phyloP scores from a whole-genome alignment of 1,140 invertebrate genomes.

The Spodoptera litura region DNA sequence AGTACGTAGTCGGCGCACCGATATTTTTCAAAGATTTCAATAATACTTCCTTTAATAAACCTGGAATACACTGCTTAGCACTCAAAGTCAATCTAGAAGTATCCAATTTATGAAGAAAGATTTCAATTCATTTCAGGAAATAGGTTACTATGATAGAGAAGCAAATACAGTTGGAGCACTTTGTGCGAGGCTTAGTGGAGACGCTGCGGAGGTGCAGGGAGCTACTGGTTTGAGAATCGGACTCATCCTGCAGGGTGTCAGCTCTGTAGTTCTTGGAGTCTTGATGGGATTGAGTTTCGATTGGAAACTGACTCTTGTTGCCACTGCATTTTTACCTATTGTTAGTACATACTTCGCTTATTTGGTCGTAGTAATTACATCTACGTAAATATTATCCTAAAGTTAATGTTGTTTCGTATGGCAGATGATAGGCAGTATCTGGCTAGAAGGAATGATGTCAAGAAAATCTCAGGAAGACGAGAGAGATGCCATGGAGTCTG shows the following conservation, averaged over 20 bases:
- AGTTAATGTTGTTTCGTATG: slow-evolving; percentile 28
- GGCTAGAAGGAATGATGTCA: slow-evolving; percentile 79
- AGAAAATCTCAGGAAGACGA: slow-evolving; percentile 84
- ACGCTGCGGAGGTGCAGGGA: slow-evolving; percentile 94
- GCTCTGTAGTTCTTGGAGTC: slow-evolving; percentile 90
- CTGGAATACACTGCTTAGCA: no score
- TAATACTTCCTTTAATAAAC: no score
- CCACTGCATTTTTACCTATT: slow-evolving; percentile 92
- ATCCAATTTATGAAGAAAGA: no score
- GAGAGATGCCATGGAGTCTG: slow-evolving; percentile 89
- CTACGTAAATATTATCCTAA: not conserved
- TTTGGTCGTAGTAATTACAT: not conserved
- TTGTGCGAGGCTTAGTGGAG: slow-evolving; percentile 92
- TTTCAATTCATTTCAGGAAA: slow-evolving; percentile 87
- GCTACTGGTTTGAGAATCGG: slow-evolving; percentile 94
- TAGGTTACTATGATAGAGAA: slow-evolving; percentile 93
- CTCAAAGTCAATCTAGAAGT: no score
- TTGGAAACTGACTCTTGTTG: slow-evolving; percentile 93
- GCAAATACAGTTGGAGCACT: slow-evolving; percentile 92
- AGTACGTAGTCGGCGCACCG: no score
- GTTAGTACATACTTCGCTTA: slow-evolving; percentile 79
- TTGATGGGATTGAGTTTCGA: slow-evolving; percentile 91
- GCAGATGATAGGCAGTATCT: slow-evolving; percentile 84
- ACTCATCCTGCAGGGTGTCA: slow-evolving; percentile 91
- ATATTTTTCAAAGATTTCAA: no score